These are phyloP conservation scores for Esox lucius DNA, from an alignment of 2,797 vertebrate genomes.

Conservation along the genomic window DNA sequence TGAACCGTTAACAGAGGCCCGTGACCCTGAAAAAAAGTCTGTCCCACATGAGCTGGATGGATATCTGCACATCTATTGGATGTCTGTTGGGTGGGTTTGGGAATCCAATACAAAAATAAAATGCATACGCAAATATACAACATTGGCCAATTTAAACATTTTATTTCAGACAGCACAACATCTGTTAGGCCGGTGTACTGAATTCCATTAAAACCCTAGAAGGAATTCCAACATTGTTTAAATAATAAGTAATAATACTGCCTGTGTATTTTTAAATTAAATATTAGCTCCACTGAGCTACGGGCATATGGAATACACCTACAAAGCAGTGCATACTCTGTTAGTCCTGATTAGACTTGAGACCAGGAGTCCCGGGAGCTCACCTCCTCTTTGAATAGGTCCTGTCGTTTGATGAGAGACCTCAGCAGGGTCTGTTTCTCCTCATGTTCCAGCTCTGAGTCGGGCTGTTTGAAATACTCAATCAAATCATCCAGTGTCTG, in stretches of 20 bases:
- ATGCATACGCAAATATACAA: no score
- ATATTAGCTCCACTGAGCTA: no score
- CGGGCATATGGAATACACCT: no score
- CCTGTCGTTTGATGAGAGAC: slow-evolving; percentile 96
- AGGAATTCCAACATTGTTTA: no score
- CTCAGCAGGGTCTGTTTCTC: slow-evolving; percentile 94
- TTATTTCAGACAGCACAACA: no score
- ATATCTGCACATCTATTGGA: not conserved
- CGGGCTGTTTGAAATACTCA: slow-evolving; percentile 92
- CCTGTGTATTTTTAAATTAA: not conserved
- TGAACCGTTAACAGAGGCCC: not conserved
- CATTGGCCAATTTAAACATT: no score
- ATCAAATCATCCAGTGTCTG: slow-evolving; percentile 95
- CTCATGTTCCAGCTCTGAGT: slow-evolving; percentile 90
- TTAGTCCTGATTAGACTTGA: not conserved
- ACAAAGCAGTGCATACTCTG: no score
- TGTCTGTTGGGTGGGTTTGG: not conserved
- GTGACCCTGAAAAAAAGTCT: not conserved
- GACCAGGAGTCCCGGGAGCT: slow-evolving; percentile 11
- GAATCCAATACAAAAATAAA: no score
- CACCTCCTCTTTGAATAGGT: slow-evolving; percentile 98
- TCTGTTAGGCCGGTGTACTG: no score
- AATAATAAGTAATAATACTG: no score
- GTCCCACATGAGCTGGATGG: not conserved
- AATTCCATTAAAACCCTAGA: no score